Evolutionary conservation across 1,140 invertebrate species (phyloP).

Genomic region (Chrysomallon squamiferum): DNA sequence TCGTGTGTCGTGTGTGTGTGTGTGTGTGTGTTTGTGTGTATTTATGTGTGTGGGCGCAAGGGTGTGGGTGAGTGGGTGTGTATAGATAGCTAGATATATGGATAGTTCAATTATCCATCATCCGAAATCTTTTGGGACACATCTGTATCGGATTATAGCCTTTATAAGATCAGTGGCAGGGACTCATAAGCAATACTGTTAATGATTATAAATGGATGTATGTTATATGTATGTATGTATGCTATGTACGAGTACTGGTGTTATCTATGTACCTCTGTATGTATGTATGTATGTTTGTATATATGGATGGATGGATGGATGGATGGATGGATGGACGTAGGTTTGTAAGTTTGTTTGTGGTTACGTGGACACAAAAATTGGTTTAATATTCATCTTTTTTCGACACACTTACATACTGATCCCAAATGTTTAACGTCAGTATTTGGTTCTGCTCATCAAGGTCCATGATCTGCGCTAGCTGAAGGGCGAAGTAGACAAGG

Average conservation of each 20-base stretch:
- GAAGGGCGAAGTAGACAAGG: slow-evolving; percentile 37
- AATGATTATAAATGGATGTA: too few species aligned
- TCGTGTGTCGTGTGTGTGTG: not conserved
- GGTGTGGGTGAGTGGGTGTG: not conserved
- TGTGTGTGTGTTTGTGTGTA: slow-evolving; percentile 5
- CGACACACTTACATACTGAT: slow-evolving; percentile 42
- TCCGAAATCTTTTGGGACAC: too few species aligned
- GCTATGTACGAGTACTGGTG: too few species aligned
- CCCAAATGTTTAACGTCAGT: slow-evolving; percentile 40
- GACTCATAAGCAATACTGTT: too few species aligned
- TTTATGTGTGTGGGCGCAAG: not conserved
- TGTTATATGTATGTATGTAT: too few species aligned
- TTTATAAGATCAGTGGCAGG: too few species aligned
- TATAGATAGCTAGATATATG: too few species aligned
- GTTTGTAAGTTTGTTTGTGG: not conserved
- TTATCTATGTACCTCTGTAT: not conserved
- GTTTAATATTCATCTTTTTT: too few species aligned
- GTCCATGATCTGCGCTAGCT: slow-evolving; percentile 51
- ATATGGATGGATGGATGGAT: not conserved
- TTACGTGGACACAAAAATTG: too few species aligned
- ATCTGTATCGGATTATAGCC: too few species aligned
- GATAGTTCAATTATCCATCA: too few species aligned
- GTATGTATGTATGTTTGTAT: not conserved
- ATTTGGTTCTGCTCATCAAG: slow-evolving; percentile 52
- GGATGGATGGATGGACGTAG: not conserved